Percentiles rank a stretch among this genome's conserved stretches.
These are phyloP conservation scores for Rhagoletis pomonella DNA, from an alignment of 1,140 invertebrate species.

Conservation along the genomic window DNA sequence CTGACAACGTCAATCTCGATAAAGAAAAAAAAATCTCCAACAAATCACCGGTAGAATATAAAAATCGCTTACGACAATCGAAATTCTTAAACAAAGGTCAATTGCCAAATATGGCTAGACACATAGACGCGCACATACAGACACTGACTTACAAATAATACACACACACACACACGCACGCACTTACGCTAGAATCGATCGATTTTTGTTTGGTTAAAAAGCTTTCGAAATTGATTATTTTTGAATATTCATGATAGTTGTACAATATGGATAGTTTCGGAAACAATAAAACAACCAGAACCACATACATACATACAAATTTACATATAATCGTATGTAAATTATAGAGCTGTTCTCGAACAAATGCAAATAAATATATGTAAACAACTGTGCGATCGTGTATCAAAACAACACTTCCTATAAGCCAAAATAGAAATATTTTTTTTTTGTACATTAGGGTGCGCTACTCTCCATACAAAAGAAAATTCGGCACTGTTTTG, in stretches of 20 bases:
- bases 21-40: conserved; percentile 9
- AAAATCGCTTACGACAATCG: conserved; percentile 1
- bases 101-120: conserved; percentile 27
- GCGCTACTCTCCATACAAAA: too few species aligned
- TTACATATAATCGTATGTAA: background rate
- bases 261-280: background rate
- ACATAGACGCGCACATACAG: background rate
- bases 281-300: too few species aligned
- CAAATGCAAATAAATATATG: background rate
- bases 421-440: conserved; percentile 7
- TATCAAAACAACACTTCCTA: conserved; percentile 37
- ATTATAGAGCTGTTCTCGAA: background rate
- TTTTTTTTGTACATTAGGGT: too few species aligned
- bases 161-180: background rate
- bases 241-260: conserved; percentile 21
- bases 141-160: background rate
- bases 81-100: conserved; percentile 41
- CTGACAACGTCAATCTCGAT: conserved; percentile 39
- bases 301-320: background rate
- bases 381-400: background rate
- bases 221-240: conserved; percentile 39
- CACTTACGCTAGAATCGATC: background rate
- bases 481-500: too few species aligned
- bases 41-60: conserved; percentile 34
- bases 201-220: background rate